These are phyloP conservation scores for Carassius auratus DNA, from an alignment of 2,113 vertebrate species.

Conservation along the genomic window DNA sequence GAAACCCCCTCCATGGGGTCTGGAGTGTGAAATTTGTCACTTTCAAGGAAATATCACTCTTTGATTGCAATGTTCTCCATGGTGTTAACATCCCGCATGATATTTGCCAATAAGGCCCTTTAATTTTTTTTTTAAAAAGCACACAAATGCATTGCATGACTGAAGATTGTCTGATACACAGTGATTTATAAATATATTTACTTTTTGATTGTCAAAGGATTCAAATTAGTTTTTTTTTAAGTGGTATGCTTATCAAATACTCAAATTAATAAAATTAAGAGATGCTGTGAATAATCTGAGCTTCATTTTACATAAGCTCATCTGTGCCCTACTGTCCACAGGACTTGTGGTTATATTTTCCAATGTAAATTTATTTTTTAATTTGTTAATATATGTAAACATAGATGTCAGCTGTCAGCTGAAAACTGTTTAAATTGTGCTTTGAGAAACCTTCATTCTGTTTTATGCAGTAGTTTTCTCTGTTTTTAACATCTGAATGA, in stretches of 20 bases:
- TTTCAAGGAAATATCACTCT: not conserved
- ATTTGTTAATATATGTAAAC: not conserved
- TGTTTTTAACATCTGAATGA: not conserved
- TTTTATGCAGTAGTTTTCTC: not conserved
- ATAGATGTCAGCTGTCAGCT: not conserved
- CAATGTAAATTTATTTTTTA: not conserved
- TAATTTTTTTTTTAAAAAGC: not conserved
- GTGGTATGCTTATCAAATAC: not conserved
- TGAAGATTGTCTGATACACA: not conserved
- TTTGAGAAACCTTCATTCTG: too few relatives aligned
- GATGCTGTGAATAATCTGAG: not conserved
- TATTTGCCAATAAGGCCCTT: not conserved
- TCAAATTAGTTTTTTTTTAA: too few relatives aligned
- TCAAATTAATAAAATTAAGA: not conserved
- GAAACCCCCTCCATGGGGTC: not conserved
- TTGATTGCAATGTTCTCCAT: not conserved
- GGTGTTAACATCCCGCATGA: not conserved
- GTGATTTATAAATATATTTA: not conserved
- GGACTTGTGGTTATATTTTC: not conserved
- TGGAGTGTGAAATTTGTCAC: slow-evolving; percentile 13
- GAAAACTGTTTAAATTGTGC: too few relatives aligned
- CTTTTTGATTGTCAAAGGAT: not conserved
- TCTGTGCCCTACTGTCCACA: not conserved
- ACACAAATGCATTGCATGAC: not conserved
- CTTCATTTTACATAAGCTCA: not conserved